These are phyloP conservation scores for Choristoneura rosaceana DNA, from an alignment of 2,888 invertebrate species.

Conservation along the genomic window DNA sequence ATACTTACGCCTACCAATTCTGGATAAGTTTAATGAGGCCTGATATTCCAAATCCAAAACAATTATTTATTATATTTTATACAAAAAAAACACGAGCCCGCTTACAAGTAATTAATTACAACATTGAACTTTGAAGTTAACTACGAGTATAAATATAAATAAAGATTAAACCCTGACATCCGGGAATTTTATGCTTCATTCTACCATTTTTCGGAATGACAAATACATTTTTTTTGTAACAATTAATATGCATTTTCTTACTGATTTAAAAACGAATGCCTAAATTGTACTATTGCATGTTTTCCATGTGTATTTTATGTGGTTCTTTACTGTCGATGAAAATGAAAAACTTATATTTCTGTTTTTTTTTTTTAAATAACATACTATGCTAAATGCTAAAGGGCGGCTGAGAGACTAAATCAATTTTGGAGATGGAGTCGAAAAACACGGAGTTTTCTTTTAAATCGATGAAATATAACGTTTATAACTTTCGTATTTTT, in stretches of 20 bases:
- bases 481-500: no score
- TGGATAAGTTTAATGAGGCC: neutral
- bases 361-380: neutral
- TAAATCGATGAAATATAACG: no score
- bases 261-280: neutral
- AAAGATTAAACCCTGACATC: slow-evolving; percentile 1
- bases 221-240: neutral
- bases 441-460: no score
- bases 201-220: neutral
- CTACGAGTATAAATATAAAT: neutral
- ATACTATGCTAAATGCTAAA: no score
- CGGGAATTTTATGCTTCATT: neutral
- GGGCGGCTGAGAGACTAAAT: no score
- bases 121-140: neutral
- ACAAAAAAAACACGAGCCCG: neutral
- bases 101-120: neutral
- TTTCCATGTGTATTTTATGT: neutral
- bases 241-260: neutral
- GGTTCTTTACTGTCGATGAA: neutral
- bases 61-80: neutral
- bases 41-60: neutral
- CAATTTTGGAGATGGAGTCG: no score
- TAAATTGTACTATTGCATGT: neutral
- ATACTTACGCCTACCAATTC: neutral
- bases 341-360: neutral